A percentile compares a stretch with the other conserved stretches of the same genome.
These are phyloP conservation scores for Germaria angustata DNA, from an alignment of 2,888 invertebrate species.

Conservation along the genomic window DNA sequence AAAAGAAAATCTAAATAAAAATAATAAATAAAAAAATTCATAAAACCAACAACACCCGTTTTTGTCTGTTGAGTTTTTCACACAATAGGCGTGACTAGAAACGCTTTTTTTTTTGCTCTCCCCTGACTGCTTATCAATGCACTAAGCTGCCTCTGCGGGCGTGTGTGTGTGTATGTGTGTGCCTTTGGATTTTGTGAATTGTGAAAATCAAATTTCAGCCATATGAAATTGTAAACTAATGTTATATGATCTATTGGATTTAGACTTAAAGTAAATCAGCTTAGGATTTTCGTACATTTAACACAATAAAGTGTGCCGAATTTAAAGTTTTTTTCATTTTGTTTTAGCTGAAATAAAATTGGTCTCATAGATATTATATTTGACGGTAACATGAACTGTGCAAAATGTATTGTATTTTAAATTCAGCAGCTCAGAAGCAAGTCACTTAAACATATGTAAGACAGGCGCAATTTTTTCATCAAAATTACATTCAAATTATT, in stretches of 20 bases:
- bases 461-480: neutral
- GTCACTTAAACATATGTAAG: neutral
- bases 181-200: conserved; percentile 20
- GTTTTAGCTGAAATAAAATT: conserved; percentile 3
- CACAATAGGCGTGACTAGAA: conserved; percentile 64
- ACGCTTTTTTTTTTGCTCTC: conserved; percentile 4
- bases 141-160: neutral
- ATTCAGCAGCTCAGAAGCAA: neutral
- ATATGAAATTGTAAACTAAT: conserved; percentile 33
- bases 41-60: conserved; percentile 56
- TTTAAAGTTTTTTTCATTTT: conserved; percentile 3
- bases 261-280: conserved; percentile 47
- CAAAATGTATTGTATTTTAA: conserved; percentile 8
- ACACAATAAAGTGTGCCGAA: conserved; percentile 55
- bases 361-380: conserved; percentile 30
- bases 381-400: conserved; percentile 16
- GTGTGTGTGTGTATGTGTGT: too few species aligned
- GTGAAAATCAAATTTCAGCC: conserved; percentile 57
- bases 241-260: conserved; percentile 55
- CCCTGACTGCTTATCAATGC: neutral
- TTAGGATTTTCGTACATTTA: conserved; percentile 45
- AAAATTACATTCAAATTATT: neutral
- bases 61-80: conserved; percentile 58
- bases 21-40: conserved; percentile 25
- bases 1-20: conserved; percentile 5